Percentiles rank a stretch among this genome's conserved stretches.
Evolutionary conservation across 2,113 vertebrate genomes (phyloP).

Genomic region (Mobula hypostoma): DNA sequence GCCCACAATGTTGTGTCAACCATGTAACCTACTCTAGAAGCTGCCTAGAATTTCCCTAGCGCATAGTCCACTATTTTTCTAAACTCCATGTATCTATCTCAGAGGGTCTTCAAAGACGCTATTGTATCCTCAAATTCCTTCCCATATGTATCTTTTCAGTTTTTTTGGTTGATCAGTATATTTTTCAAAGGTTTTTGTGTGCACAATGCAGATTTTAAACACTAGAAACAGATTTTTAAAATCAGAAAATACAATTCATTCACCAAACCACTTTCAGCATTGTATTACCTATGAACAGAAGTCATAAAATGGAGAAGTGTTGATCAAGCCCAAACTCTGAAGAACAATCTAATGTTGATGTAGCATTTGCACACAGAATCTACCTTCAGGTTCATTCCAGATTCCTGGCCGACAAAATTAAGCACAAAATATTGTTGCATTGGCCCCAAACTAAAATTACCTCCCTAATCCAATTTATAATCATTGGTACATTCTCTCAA

Average conservation of each 20-base stretch:
- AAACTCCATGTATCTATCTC: no score
- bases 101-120: no score
- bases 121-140: background rate
- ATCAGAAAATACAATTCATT: background rate
- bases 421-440: background rate
- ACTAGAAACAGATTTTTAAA: background rate
- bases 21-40: no score
- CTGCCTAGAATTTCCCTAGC: no score
- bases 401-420: background rate
- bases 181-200: background rate
- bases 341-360: background rate
- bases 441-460: background rate
- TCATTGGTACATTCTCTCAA: background rate
- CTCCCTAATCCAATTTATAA: background rate
- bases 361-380: background rate
- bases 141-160: no score
- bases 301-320: background rate
- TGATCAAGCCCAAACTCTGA: background rate
- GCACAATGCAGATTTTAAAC: background rate
- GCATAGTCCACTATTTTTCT: no score
- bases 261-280: background rate
- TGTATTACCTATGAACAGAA: background rate
- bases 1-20: no score
- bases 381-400: background rate
- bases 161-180: background rate